Evolutionary conservation across 2,797 vertebrate species (phyloP).

Genomic region (Pygocentrus nattereri): DNA sequence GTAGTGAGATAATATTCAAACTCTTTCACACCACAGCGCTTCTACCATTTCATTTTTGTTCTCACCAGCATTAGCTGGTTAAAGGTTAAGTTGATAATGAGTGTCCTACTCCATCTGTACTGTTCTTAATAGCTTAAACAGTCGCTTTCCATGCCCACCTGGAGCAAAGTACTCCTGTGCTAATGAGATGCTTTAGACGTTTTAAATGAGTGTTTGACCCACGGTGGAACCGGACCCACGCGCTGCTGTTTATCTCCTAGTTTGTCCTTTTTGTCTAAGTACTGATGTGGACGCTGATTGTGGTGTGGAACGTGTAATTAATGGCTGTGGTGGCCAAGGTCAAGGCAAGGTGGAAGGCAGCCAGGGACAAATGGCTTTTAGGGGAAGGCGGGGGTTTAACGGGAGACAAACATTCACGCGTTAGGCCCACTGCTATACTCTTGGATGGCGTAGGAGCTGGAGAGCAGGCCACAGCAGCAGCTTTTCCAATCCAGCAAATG

Average conservation of each 20-base stretch:
- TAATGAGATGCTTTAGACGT: constrained; percentile 37
- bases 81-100: constrained; percentile 31
- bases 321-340: constrained; percentile 46
- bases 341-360: constrained; percentile 35
- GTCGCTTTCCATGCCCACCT: constrained; percentile 23
- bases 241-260: constrained; percentile 32
- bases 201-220: constrained; percentile 46
- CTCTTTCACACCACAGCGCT: no score
- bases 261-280: constrained; percentile 43
- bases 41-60: not conserved
- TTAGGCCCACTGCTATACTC: constrained; percentile 25
- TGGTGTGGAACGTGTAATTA: constrained; percentile 35
- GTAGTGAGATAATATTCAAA: not conserved
- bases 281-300: constrained; percentile 52
- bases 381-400: constrained; percentile 36
- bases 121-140: constrained; percentile 19
- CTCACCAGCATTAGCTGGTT: not conserved
- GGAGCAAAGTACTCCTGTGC: constrained; percentile 19
- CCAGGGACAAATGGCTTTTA: constrained; percentile 34
- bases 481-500: constrained; percentile 31
- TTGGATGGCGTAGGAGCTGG: not conserved
- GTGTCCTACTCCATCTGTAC: not conserved
- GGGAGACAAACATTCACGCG: constrained; percentile 45
- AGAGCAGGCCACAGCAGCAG: constrained; percentile 6
- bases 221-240: not conserved